Percentiles rank a stretch among this genome's conserved stretches.
Evolutionary conservation across 2,797 vertebrate species (phyloP).

Genomic region (Erithacus rubecula): DNA sequence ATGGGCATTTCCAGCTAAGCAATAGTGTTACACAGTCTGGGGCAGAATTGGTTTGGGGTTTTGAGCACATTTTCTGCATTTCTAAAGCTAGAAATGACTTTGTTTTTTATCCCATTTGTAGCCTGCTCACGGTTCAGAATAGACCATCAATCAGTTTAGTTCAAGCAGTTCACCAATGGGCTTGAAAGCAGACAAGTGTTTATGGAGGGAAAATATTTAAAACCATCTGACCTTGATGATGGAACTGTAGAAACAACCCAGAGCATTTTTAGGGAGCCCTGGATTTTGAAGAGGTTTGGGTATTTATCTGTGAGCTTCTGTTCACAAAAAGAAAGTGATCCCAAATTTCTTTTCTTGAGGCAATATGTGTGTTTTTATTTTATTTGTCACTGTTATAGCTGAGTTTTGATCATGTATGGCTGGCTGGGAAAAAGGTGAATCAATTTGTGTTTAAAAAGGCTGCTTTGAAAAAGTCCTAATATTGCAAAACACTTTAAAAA

Average conservation of each 20-base stretch:
- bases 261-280: not conserved
- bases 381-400: not conserved
- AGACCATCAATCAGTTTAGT: not conserved
- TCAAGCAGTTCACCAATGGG: not conserved
- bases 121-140: not conserved
- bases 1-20: not conserved
- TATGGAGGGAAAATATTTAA: not conserved
- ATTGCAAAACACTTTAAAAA: conserved; percentile 5
- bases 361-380: not conserved
- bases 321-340: not conserved
- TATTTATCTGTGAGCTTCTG: not conserved
- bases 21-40: not conserved
- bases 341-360: not conserved
- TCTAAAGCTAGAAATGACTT: not conserved
- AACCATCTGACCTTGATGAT: not conserved
- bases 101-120: not conserved
- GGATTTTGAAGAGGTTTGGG: not conserved
- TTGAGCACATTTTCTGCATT: not conserved
- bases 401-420: not conserved
- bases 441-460: not conserved
- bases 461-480: not conserved
- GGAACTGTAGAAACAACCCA: not conserved
- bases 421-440: not conserved
- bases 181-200: not conserved
- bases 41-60: not conserved